Evolutionary conservation across 2,888 invertebrate genomes (phyloP), one percentile per base, ranked within the genome.

Genomic region (Heliconius ismenius): DNA sequence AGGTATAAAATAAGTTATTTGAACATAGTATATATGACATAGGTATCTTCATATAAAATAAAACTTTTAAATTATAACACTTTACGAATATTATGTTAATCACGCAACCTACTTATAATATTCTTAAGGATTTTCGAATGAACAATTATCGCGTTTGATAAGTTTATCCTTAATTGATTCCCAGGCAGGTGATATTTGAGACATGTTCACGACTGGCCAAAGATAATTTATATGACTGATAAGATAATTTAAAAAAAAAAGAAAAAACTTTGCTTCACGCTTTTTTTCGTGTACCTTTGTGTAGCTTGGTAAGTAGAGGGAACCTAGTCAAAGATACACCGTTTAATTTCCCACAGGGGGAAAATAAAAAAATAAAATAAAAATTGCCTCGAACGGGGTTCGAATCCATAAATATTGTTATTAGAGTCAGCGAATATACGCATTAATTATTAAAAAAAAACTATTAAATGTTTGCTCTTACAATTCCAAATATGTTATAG

Each of bases 161-260:
- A 85, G 81, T 87, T 84, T 83, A 81, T 84, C 83, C 82, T 82
- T 73, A 43, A 73, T 73, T 62, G 83, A 84, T 83, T 76, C 73
- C 68, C 81, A 79, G 81, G 84, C 89, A 89, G 88, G 87, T 90
- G 91, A 88, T 89, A 85, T 84, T 81, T 58, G 64, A 39, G 63
- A 63, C 74, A 64, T 73, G 74, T 63, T 72, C 72, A 28, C 67
- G 72, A 73, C 65, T 54, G 26, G 43, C 32, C 4, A 68, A 54
- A 76, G 74, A 72, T 76, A 58, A 73, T n/a, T 62, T 70, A 70
- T 76, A 64, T 64, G 67, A 60, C 15, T 32, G 32, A 60, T 77
- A 74, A 24, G n/a, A 75, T 77, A 65, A 49, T 18, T 49, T 18
- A 18, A 49, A 18, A 18, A 13, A 54, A 54, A n/a, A n/a, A 9